Percentiles rank a stretch among this genome's conserved stretches.
Conservation (phyloP, 2,797 vertebrate species). For the Poecilia velifera region DNA sequence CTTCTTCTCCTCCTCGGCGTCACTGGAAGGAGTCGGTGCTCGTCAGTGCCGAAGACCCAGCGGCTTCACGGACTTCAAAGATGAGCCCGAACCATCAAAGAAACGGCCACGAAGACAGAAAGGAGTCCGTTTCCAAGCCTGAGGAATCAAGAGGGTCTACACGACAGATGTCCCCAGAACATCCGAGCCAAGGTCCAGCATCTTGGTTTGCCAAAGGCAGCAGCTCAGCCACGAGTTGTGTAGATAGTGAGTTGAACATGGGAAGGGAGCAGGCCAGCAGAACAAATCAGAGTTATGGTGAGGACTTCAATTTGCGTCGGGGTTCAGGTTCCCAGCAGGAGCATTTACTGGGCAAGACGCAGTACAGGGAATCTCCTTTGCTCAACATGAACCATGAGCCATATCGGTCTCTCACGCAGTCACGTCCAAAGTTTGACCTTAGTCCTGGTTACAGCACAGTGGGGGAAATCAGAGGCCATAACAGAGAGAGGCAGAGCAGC, state of each 20-base stretch:
- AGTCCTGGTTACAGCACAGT: conserved; percentile 75
- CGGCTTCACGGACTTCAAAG: conserved; percentile 73
- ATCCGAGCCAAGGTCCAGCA: conserved; percentile 94
- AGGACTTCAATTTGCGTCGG: conserved; percentile 74
- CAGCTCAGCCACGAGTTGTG: conserved; percentile 86
- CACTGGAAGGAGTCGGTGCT: conserved; percentile 82
- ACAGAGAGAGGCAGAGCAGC: conserved; percentile 62
- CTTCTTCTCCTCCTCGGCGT: conserved; percentile 77
- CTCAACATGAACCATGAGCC: conserved; percentile 55
- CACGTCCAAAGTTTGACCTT: conserved; percentile 75
- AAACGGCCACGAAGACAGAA: conserved; percentile 72
- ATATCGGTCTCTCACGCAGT: conserved; percentile 75
- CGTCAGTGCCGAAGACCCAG: conserved; percentile 79
- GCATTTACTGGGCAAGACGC: conserved; percentile 70
- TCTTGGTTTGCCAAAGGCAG: conserved; percentile 85
- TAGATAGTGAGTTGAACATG: conserved; percentile 87
- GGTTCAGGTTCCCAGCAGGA: conserved; percentile 72
- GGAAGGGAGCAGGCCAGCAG: conserved; percentile 80
- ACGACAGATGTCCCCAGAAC: conserved; percentile 83
- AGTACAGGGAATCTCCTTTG: conserved; percentile 77
- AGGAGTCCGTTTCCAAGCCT: conserved; percentile 60
- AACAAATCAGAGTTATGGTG: conserved; percentile 82
- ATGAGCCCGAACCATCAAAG: conserved; percentile 77
- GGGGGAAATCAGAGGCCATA: conserved; percentile 78
- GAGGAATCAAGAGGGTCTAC: conserved; percentile 77